phyloP scores from a whole-genome alignment of 2,113 vertebrate species.

The Hystrix brachyura region DNA sequence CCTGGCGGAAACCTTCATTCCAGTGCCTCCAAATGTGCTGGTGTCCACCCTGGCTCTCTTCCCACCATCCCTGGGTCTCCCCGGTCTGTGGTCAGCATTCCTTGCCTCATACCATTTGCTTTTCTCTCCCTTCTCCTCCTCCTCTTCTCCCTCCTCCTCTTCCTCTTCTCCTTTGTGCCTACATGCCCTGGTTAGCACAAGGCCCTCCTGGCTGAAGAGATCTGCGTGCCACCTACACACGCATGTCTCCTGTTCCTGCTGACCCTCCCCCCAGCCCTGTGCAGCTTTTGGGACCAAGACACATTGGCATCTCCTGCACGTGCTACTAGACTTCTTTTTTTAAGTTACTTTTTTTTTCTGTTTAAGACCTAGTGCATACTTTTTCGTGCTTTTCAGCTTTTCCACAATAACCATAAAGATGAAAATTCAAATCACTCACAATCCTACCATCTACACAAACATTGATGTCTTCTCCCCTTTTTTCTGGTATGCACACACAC shows the following conservation, averaged over 20 bases:
- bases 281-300: background rate
- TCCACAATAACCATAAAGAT: background rate
- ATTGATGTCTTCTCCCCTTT: background rate
- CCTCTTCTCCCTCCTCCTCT: background rate
- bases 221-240: background rate
- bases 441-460: background rate
- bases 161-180: background rate
- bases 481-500: background rate
- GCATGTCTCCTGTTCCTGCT: background rate
- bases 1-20: background rate
- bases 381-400: slow-evolving; percentile 23
- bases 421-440: slow-evolving; percentile 29
- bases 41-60: rapidly evolving
- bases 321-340: background rate
- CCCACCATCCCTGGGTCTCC: background rate
- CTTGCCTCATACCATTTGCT: background rate
- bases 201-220: background rate
- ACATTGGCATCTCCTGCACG: background rate
- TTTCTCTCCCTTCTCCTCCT: background rate
- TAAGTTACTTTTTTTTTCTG: no score
- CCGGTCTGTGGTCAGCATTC: background rate
- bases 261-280: background rate
- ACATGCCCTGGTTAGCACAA: background rate
- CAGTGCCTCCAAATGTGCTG: background rate
- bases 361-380: background rate